phyloP scores from a whole-genome alignment of 2,888 invertebrate species.

The Hypsopygia costalis region DNA sequence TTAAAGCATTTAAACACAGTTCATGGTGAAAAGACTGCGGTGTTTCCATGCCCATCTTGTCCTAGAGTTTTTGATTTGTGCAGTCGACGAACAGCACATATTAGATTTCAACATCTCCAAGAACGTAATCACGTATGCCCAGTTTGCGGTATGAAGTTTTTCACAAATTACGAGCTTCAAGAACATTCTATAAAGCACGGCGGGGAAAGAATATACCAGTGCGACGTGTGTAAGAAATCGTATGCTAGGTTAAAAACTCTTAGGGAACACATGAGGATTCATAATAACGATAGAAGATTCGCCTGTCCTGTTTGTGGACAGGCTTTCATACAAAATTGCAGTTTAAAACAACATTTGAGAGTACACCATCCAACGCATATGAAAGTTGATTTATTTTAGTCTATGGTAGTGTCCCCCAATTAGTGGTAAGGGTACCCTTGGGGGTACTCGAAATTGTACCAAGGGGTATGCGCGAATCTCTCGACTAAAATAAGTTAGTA shows the following conservation, averaged over 20 bases:
- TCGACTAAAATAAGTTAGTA: no score
- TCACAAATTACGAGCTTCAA: conserved; percentile 75
- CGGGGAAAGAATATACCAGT: conserved; percentile 75
- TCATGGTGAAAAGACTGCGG: conserved; percentile 62
- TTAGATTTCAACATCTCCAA: conserved; percentile 63
- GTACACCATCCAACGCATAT: conserved; percentile 63
- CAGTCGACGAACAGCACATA: conserved; percentile 63
- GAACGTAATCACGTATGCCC: conserved; percentile 72
- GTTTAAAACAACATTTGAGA: conserved; percentile 63
- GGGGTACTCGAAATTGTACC: no score
- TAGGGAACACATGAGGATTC: conserved; percentile 69
- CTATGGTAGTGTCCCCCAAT: no score
- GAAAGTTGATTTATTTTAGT: conserved; percentile 40
- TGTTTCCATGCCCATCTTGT: conserved; percentile 65
- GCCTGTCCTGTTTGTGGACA: conserved; percentile 64
- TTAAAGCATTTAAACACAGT: conserved; percentile 58
- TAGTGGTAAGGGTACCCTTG: no score
- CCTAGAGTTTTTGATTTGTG: conserved; percentile 65
- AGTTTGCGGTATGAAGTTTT: conserved; percentile 76
- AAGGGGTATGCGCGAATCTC: no score
- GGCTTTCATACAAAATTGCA: conserved; percentile 68
- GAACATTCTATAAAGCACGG: conserved; percentile 78
- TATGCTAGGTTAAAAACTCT: conserved; percentile 69
- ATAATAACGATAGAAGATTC: conserved; percentile 64
- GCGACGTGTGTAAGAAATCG: conserved; percentile 74